phyloP scores from a whole-genome alignment of 2,113 vertebrate genomes.

The Microtus montanus region DNA sequence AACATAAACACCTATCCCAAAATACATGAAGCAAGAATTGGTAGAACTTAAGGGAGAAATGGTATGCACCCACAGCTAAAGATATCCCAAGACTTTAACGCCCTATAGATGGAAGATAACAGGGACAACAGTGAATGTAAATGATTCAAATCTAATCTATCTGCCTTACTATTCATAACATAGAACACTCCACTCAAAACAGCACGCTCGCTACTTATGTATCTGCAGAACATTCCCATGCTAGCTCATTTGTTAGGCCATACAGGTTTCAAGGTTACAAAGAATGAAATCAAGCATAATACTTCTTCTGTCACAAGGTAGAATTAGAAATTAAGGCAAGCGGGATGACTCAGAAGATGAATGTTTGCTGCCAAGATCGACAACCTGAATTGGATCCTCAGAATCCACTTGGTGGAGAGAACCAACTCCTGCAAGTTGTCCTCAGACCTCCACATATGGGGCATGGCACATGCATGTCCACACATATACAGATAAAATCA shows the following conservation, averaged over 20 bases:
- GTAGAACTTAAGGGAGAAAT: not conserved
- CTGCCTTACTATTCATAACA: not conserved
- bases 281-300: not conserved
- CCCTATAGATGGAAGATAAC: not conserved
- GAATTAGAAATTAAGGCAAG: not conserved
- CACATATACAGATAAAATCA: not conserved
- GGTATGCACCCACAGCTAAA: not conserved
- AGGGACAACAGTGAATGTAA: not conserved
- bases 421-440: not conserved
- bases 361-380: not conserved
- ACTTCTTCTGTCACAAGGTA: not conserved
- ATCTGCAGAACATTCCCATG: not conserved
- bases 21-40: not conserved
- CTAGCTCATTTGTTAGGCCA: not conserved
- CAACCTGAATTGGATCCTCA: not conserved
- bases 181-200: not conserved
- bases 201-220: not conserved
- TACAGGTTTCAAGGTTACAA: not conserved
- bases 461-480: not conserved
- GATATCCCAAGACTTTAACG: not conserved
- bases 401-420: not conserved
- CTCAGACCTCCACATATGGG: not conserved
- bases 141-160: not conserved
- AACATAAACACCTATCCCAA: not conserved
- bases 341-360: not conserved